Base-by-base conservation (phyloP, 2,113 vertebrate species). In the Toxostoma redivivum region DNA sequence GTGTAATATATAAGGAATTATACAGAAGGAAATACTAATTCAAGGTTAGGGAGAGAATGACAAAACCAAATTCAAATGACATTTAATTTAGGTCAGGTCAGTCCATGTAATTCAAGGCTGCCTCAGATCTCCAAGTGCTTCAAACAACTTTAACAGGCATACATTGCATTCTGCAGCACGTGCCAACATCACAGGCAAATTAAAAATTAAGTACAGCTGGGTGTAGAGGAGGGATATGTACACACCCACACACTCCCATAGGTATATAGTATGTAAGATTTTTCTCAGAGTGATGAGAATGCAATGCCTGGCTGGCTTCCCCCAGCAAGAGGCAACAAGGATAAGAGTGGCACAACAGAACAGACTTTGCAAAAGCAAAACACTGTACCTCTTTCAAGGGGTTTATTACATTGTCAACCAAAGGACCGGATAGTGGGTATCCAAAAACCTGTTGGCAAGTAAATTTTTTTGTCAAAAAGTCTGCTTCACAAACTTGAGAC, bases 241-340 rank as follows among this genome's bases (percentile, higher is more conserved):
- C 17, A 62, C 6, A 31, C 3, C 20, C 30, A 2, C 21, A 30
- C 3, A 13, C 7, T 2, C 4, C 1, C 33, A 33, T 3, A 22
- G 2, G 9, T 35, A n/a, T 42, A 14, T 12, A 38, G 2, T 6
- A 11, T 7, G 25, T 6, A 40, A 9, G 13, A 18, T 19, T 70
- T 57, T 76, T 76, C 53, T 92, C 31, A 57, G 8, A 44, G 13
- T 28, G 15, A 81, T 61, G 48, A 42, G 10, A 65, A 31, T 37
- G 42, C 20, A 67, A 31, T 25, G 22, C 11, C 17, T 61, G 40
- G 13, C 25, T 83, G 42, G 21, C 9, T 61, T 74, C 21, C 18
- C 7, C 13, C 9, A n/a, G 47, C 1, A 70, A 70, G 14, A 80
- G 11, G 40, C 27, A 61, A 28, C 11, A 44, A n/a, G 22, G 16